Evolutionary conservation across 2,113 vertebrate genomes (phyloP).

Genomic region (Tamias sibiricus): DNA sequence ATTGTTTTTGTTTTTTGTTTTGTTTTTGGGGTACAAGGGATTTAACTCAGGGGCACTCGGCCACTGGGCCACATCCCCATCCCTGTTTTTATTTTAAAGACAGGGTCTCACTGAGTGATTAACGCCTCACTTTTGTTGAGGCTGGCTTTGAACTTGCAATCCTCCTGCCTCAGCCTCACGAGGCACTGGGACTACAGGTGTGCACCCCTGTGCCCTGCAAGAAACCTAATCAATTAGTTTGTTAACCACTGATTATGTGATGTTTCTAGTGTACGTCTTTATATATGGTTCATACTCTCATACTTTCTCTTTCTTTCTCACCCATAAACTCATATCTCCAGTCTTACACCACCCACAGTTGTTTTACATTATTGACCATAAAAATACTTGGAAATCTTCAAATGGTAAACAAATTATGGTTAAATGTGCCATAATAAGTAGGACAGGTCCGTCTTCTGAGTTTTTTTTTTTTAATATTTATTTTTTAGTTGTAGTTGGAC

Average conservation of each 20-base stretch:
- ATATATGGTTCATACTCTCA: background rate
- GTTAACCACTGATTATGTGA: background rate
- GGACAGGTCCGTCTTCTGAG: background rate
- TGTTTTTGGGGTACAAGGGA: too few species aligned
- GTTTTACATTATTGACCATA: background rate
- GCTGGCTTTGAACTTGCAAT: too few species aligned
- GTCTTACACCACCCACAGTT: background rate
- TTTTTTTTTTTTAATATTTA: too few species aligned
- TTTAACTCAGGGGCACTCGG: too few species aligned
- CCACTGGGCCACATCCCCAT: too few species aligned
- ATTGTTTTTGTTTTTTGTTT: too few species aligned
- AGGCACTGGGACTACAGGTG: too few species aligned
- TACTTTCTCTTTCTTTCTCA: background rate
- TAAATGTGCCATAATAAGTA: background rate
- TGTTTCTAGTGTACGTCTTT: background rate
- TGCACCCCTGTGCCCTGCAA: background rate
- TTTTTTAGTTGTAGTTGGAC: too few species aligned
- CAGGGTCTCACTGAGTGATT: too few species aligned
- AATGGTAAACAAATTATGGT: background rate
- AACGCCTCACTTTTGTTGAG: too few species aligned
- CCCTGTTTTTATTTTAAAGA: too few species aligned
- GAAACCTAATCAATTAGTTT: constrained; percentile 17
- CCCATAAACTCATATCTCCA: background rate
- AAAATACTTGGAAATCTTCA: background rate
- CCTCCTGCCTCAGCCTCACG: too few species aligned